Evolutionary conservation across 2,888 invertebrate genomes (phyloP), one percentile per base, ranked within the genome.

Genomic region (Folsomia manolachei): DNA sequence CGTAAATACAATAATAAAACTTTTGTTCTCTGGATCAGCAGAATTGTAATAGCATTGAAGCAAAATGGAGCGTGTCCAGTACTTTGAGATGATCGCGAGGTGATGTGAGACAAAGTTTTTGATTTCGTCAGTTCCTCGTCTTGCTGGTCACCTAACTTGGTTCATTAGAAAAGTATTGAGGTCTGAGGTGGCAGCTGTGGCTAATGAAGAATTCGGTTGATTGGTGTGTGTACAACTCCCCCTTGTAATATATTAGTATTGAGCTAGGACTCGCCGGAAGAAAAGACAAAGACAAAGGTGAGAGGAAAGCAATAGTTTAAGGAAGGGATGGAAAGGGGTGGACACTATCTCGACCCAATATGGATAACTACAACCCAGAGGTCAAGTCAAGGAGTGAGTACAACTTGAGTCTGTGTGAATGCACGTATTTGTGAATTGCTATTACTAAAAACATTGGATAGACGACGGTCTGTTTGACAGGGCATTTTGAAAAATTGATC

Each of bases 291-390:
- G 75, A 78, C 78, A 75, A 75, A 79, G 74, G 71, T 76, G 71
- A 65, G 65, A 39, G 62, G 23, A 62, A 63, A 75, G 72, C 69
- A 78, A 73, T 53, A 67, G 67, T 75, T 75, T 75, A 73, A 74
- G 73, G 72, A 69, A 72, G 72, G 63, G 63, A 27, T 51, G 26
- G 51, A 77, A 78, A 75, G 78, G 78, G 79, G 79, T 79, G 79
- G 79, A 79, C 79, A 76, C 73, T 77, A 71, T 64, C 67, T 72
- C 71, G 71, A 65, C 75, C 76, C 70, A 76, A 76, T 77, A 75
- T 75, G 75, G 77, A 78, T 79, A 76, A 79, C 79, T 79, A 78
- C 79, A 77, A 75, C 78, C 73, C 77, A 79, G 77, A 79, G 79
- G 79, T 79, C 79, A 79, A 76, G 79, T n/a, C n/a, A n/a, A n/a